These are phyloP conservation scores for Pseudanteris insignis DNA, from an alignment of 2,888 invertebrate species.

Conservation along the genomic window DNA sequence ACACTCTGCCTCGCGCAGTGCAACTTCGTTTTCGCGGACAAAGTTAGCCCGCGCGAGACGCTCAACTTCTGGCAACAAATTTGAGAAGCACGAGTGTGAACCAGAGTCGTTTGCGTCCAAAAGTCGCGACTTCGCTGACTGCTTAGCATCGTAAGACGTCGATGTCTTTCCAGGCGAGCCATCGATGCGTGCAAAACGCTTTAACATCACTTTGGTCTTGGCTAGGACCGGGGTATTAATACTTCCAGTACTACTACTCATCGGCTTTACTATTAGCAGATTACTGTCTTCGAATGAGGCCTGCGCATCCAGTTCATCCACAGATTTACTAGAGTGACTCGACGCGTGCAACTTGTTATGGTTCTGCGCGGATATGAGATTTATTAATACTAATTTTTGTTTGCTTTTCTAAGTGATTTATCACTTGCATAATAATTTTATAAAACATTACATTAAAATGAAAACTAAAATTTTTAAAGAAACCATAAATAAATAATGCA, in stretches of 20 bases:
- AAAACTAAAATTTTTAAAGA: too few species aligned
- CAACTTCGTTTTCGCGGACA: conserved; percentile 17
- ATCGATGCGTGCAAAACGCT: conserved; percentile 32
- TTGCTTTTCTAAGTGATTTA: neutral
- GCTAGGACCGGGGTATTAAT: conserved; percentile 40
- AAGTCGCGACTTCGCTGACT: neutral
- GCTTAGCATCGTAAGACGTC: conserved; percentile 10
- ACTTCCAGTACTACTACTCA: conserved; percentile 61
- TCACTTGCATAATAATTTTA: too few species aligned
- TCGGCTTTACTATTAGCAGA: conserved; percentile 56
- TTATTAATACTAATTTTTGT: conserved; percentile 8
- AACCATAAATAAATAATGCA: too few species aligned
- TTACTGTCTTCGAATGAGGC: conserved; percentile 52
- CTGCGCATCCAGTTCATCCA: conserved; percentile 60
- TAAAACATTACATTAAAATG: too few species aligned
- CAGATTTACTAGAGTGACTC: conserved; percentile 61
- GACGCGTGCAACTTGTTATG: conserved; percentile 52
- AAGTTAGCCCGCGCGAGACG: conserved; percentile 15
- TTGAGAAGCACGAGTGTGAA: neutral
- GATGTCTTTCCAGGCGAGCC: conserved; percentile 24
- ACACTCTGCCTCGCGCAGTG: conserved; percentile 3
- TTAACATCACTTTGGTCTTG: conserved; percentile 21
- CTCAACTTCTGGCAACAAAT: conserved; percentile 1
- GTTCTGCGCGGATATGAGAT: conserved; percentile 50
- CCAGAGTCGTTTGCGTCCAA: conserved; percentile 1